These are phyloP conservation scores for Pentamera pediparva DNA, from an alignment of 53 echinoderm and acorn worm genomes.

Conservation along the genomic window DNA sequence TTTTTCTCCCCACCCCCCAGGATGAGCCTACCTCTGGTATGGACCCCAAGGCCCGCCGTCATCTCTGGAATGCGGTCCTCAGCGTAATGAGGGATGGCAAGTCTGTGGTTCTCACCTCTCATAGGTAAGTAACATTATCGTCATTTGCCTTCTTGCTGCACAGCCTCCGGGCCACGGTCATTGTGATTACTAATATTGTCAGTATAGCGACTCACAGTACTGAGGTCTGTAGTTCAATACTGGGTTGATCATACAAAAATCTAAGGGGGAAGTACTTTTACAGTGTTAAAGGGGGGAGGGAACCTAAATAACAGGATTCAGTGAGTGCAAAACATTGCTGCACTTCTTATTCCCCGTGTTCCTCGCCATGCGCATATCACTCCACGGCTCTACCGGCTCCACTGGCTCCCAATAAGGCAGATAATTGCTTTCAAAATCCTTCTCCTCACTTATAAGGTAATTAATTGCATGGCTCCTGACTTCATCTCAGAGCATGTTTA, in stretches of 20 bases:
- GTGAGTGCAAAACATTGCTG: no score
- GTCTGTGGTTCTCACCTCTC: conserved; percentile 91
- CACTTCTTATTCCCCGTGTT: no score
- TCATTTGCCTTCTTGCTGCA: background rate
- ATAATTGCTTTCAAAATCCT: no score
- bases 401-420: no score
- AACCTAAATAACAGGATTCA: background rate
- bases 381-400: no score
- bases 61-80: conserved; percentile 87
- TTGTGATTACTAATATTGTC: no score
- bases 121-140: conserved; percentile 57
- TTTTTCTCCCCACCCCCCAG: conserved; percentile 21
- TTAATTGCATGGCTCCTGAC: no score
- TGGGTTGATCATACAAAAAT: background rate
- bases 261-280: background rate
- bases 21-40: conserved; percentile 99
- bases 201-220: no score
- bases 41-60: conserved; percentile 94
- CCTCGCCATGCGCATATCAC: no score
- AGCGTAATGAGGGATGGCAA: conserved; percentile 88
- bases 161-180: no score
- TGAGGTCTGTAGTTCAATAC: background rate
- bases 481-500: no score
- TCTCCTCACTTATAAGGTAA: no score
- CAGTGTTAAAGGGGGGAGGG: background rate